Base-by-base conservation (phyloP, 2,113 vertebrate genomes). In the Alexandromys fortis region DNA sequence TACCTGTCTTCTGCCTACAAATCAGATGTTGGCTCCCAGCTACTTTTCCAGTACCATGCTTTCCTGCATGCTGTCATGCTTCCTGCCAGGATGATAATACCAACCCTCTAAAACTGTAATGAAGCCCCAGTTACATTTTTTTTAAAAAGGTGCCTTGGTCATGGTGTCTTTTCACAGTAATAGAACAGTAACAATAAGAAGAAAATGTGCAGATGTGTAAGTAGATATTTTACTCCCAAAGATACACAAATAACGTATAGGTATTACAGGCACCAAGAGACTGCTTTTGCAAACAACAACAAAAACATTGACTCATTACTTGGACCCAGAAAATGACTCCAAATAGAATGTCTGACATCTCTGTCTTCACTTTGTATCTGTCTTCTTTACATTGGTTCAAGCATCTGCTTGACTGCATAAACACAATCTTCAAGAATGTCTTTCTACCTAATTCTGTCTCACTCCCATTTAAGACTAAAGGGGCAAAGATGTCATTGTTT, bases 201-300 rank as follows among this genome's bases (percentile, higher is more conserved):
- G 33, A 81, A 96, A 87, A 91, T 87, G 49, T 63, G 49, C 17
- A 70, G 83, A 72, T 63, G 49, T 77, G 87, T 93, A 19, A 91
- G 72, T 45, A 91, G 28, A 52, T 55, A 75, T 86, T 81, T 90
- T 76, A 83, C 61, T 75, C 82, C 28, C 65, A 73, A 90, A 90
- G 58, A 92, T 30, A 85, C 63, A 55, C 61, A 87, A 83, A 81
- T 75, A 63, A 28, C 5, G 26, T 86, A 81, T 19, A 93, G 8
- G 33, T 45, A 61, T 38, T n/a, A 38, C 30, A 61, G 79, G 35
- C 3, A 82, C 6, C 55, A 76, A 76, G 55, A n/a, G 38, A 58
- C 22, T 13, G n/a, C 55, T 82, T 82, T 82, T 61, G 35, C 22
- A 38, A 38, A 79, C 77, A 79, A 78, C 28, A 77, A 19, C 28